These are phyloP conservation scores for Podiceps cristatus DNA, from an alignment of 2,113 vertebrate species.

Conservation along the genomic window DNA sequence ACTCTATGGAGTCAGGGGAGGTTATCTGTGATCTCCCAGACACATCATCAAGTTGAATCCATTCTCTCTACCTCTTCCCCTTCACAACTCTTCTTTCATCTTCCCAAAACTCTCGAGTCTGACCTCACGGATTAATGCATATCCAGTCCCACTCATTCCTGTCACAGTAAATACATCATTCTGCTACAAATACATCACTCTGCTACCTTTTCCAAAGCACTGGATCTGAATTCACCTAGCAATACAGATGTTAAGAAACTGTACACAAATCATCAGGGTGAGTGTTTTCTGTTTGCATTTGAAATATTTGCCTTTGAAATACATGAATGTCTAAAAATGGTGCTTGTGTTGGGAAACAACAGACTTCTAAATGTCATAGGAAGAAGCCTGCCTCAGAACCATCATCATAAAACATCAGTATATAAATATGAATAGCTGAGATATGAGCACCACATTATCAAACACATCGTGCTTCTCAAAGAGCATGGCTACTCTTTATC, in stretches of 20 bases:
- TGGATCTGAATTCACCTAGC: background rate
- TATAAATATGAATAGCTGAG: background rate
- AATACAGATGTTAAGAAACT: background rate
- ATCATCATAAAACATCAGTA: background rate
- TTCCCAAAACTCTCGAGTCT: background rate
- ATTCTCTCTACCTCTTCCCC: background rate
- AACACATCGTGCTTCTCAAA: background rate
- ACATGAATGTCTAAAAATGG: background rate
- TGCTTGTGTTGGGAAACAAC: background rate
- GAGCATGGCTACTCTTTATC: background rate
- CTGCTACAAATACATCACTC: background rate
- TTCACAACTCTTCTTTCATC: background rate
- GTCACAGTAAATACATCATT: background rate
- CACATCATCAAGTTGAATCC: background rate
- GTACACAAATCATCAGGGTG: background rate
- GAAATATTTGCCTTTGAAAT: constrained; percentile 1
- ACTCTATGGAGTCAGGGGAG: background rate
- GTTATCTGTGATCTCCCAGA: background rate
- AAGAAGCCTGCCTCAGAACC: background rate
- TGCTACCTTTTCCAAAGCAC: background rate
- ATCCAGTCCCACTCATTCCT: background rate
- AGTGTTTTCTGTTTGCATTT: background rate
- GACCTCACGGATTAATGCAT: background rate
- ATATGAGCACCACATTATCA: background rate
- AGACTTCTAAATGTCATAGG: background rate